A percentile compares a stretch with the other conserved stretches of the same genome.
These are phyloP conservation scores for Margarornis squamiger DNA, from an alignment of 2,797 vertebrate species.

Conservation along the genomic window DNA sequence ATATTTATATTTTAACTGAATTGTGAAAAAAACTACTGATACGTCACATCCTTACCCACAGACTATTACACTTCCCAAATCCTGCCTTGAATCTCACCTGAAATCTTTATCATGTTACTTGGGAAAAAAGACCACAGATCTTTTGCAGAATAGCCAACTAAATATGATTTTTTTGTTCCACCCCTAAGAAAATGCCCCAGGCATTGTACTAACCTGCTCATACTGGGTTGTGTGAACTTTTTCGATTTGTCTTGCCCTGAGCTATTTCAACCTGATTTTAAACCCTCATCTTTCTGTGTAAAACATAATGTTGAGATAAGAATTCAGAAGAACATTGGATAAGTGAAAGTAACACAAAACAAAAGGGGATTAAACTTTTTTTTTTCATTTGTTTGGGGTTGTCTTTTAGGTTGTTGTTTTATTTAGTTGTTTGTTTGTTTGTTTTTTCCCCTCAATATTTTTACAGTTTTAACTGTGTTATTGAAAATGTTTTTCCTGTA, in stretches of 20 bases:
- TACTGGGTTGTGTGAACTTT: background rate
- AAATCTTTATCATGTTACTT: background rate
- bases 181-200: accelerated
- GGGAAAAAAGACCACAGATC: background rate
- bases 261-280: background rate
- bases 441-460: accelerated
- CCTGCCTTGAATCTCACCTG: background rate
- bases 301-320: background rate
- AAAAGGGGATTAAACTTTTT: background rate
- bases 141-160: background rate
- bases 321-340: background rate
- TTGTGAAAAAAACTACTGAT: background rate
- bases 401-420: background rate
- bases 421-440: accelerated
- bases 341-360: background rate
- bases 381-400: accelerated
- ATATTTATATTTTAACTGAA: background rate
- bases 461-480: background rate
- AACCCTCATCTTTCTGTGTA: background rate
- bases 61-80: background rate
- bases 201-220: background rate
- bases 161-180: background rate
- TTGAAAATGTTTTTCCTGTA: background rate
- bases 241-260: background rate
- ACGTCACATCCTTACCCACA: background rate